A percentile compares a stretch with the other conserved stretches of the same genome.
Conservation (phyloP, 2,797 vertebrate genomes). For the Pyrocephalus nanus region DNA sequence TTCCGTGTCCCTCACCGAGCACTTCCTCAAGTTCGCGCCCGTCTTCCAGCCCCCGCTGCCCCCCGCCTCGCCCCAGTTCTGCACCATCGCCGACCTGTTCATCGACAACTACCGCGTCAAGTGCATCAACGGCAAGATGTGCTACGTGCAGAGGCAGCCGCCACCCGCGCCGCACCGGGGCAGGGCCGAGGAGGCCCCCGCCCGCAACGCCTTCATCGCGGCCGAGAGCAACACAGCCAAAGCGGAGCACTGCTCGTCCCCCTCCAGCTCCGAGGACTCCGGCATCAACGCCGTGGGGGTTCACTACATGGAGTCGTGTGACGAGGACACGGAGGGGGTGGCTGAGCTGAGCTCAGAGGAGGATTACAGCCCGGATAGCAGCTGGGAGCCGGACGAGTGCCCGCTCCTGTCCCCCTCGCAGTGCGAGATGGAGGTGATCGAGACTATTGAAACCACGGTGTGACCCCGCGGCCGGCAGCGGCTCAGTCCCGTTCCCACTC, state of each 20-base stretch:
- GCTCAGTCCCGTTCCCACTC: conserved; percentile 10
- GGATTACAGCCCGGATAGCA: conserved; percentile 89
- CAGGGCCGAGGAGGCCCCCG: conserved; percentile 70
- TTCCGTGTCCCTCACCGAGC: conserved; percentile 88
- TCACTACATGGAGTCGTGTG: conserved; percentile 92
- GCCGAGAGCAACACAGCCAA: conserved; percentile 86
- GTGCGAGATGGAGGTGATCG: conserved; percentile 95
- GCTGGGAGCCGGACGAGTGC: conserved; percentile 93
- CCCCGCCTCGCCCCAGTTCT: conserved; percentile 90
- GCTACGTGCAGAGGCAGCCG: conserved; percentile 91
- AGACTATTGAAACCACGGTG: conserved; percentile 98
- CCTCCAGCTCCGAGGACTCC: conserved; percentile 96
- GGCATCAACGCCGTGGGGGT: conserved; percentile 94
- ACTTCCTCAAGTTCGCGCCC: conserved; percentile 91
- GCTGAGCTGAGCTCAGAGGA: conserved; percentile 84
- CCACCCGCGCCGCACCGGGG: conserved; percentile 64
- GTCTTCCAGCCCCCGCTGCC: conserved; percentile 89
- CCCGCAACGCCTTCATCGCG: conserved; percentile 74
- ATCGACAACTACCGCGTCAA: conserved; percentile 96
- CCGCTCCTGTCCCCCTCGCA: conserved; percentile 92
- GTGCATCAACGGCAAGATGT: conserved; percentile 98
- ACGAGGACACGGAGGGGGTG: conserved; percentile 86
- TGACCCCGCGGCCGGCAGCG: conserved; percentile 61
- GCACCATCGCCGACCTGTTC: conserved; percentile 93
- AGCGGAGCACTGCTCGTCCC: conserved; percentile 93